phyloP scores from a whole-genome alignment of 2,113 vertebrate species.

The Brachypodius melanocephalos region DNA sequence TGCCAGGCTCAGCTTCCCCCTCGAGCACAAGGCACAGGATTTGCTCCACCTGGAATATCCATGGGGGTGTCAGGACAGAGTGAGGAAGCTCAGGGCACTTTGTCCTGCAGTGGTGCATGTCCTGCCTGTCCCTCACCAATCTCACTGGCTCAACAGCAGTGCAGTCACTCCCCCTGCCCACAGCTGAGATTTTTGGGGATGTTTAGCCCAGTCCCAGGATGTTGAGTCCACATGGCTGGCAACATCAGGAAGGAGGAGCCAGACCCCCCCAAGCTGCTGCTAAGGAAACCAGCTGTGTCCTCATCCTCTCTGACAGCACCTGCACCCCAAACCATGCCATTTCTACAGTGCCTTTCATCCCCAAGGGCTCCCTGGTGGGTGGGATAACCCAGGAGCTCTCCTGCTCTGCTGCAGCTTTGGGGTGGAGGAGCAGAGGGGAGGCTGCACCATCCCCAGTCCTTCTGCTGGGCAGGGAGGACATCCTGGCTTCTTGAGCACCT shows the following conservation, averaged over 20 bases:
- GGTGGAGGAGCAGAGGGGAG: neutral
- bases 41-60: slow-evolving; percentile 38
- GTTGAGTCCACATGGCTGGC: neutral
- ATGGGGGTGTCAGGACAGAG: neutral
- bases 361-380: neutral
- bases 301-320: neutral
- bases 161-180: neutral
- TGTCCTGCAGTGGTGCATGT: neutral
- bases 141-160: neutral
- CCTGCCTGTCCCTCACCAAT: neutral
- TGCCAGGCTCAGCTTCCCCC: neutral
- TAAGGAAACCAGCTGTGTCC: neutral
- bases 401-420: rapidly evolving
- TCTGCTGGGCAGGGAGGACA: neutral
- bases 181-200: neutral
- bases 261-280: neutral
- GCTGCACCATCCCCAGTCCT: neutral
- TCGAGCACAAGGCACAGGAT: neutral
- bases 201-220: neutral
- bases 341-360: slow-evolving; percentile 19
- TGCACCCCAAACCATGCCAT: neutral
- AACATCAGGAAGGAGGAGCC: neutral
- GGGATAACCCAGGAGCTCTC: neutral
- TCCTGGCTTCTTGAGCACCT: neutral
- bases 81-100: neutral